Base-by-base conservation (phyloP, 2,113 vertebrate species). In the Notiomystis cincta region DNA sequence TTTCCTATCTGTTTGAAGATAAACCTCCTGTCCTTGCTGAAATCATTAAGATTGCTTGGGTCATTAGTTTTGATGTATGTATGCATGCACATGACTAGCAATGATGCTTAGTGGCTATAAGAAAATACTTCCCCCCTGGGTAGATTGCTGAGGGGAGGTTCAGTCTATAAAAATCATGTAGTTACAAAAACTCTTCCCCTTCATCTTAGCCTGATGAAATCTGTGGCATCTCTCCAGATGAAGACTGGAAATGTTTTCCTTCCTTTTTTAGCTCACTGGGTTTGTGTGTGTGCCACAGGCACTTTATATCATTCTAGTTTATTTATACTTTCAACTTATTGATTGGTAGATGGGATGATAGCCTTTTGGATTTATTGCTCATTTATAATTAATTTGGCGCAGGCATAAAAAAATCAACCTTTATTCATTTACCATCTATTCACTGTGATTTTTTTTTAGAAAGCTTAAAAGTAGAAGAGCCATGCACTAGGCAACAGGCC, bases 351-450 rank as follows among this genome's bases (percentile, higher is more conserved):
- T 81, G 67, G 22, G 40, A 83, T 93, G 78, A 86, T 88, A 94
- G 85, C 45, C 82, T 76, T 93, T 83, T 81, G 85, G 82, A 92
- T 88, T 93, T 90, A 78, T 92, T 75, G 44, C 71, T 93, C 56
- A 93, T 96, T 96, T 95, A 70, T 93, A 94, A 94, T 94, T 91
- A 88, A 96, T 95, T 94, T 95, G 93, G 76, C n/a, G 4, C 14
- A 40, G 11, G 1, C 44, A n/a, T 88, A 66, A 95, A 86, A 64
- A 86, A 95, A 87, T 76, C 82, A 96, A 30, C 71, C 18, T 92
- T 96, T 92, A 90, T 93, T 96, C 82, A 67, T 80, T 88, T 88
- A 61, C 54, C 2, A 13, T 88, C 82, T 88, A 90, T 92, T 93
- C 64, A 61, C 42, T 7, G 0, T 48, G 33, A 47, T 15, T 62